These are phyloP conservation scores for Leuciscus waleckii DNA, from an alignment of 2,797 vertebrate genomes.

Conservation along the genomic window DNA sequence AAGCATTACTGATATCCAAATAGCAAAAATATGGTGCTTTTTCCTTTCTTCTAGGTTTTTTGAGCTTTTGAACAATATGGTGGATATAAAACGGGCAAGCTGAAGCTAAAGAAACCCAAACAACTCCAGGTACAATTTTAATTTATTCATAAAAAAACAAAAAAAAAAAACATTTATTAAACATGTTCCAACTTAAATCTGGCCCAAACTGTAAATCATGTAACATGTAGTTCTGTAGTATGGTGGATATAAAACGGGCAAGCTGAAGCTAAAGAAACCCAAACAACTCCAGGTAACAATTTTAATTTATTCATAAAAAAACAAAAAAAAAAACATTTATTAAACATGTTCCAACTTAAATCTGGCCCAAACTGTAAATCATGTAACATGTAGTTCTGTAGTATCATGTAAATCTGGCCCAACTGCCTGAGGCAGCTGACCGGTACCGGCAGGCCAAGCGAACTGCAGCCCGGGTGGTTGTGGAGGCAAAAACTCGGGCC, in stretches of 20 bases:
- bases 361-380: too few species aligned
- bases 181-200: not conserved
- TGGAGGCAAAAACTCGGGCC: too few species aligned
- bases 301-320: too few species aligned
- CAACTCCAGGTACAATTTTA: constrained; percentile 89
- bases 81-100: constrained; percentile 95
- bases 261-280: constrained; percentile 95
- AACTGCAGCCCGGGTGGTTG: too few species aligned
- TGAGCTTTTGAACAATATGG: constrained; percentile 94
- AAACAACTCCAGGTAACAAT: constrained; percentile 93
- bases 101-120: constrained; percentile 97
- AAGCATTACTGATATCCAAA: not conserved
- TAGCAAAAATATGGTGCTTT: not conserved
- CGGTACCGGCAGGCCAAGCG: too few species aligned
- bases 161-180: not conserved
- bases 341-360: not conserved
- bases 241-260: constrained; percentile 95
- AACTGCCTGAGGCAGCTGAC: too few species aligned
- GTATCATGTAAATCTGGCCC: too few species aligned
- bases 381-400: too few species aligned
- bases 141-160: too few species aligned
- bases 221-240: constrained; percentile 71
- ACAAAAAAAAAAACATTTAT: not conserved
- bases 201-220: too few species aligned
- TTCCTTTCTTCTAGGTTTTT: constrained; percentile 87